phyloP scores from a whole-genome alignment of 2,797 vertebrate species.

The Peromyscus eremicus region DNA sequence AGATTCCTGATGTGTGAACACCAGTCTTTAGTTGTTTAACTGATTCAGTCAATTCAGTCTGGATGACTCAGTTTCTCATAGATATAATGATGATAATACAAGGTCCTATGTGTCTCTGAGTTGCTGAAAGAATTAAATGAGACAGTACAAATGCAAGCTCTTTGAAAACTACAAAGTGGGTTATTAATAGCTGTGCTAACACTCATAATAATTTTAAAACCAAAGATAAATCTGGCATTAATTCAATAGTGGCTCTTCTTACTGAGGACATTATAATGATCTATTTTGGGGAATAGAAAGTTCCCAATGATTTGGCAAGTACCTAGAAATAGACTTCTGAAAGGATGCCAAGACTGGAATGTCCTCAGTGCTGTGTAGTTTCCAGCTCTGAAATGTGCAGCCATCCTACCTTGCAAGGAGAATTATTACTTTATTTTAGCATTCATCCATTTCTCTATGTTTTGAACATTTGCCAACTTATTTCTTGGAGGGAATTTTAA shows the following conservation, averaged over 20 bases:
- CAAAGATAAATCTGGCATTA: constrained; percentile 71
- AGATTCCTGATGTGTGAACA: neutral
- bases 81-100: neutral
- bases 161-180: constrained; percentile 42
- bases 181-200: constrained; percentile 71
- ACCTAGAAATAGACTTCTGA: constrained; percentile 62
- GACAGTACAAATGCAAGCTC: constrained; percentile 44
- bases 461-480: constrained; percentile 56
- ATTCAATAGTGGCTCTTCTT: constrained; percentile 65
- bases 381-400: constrained; percentile 18
- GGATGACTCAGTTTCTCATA: constrained; percentile 24
- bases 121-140: constrained; percentile 52
- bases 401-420: constrained; percentile 40
- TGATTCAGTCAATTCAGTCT: neutral
- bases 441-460: constrained; percentile 30
- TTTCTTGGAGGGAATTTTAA: constrained; percentile 39
- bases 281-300: constrained; percentile 73
- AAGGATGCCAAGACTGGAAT: constrained; percentile 42
- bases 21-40: neutral
- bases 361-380: neutral
- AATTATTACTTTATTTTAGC: constrained; percentile 59
- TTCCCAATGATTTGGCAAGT: constrained; percentile 71
- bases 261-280: constrained; percentile 71
- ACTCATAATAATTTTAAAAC: constrained; percentile 73
- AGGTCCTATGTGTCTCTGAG: neutral